Percentiles rank a stretch among this genome's conserved stretches.
These are phyloP conservation scores for Nomada ferruginata DNA, from an alignment of 2,888 invertebrate genomes.

Conservation along the genomic window DNA sequence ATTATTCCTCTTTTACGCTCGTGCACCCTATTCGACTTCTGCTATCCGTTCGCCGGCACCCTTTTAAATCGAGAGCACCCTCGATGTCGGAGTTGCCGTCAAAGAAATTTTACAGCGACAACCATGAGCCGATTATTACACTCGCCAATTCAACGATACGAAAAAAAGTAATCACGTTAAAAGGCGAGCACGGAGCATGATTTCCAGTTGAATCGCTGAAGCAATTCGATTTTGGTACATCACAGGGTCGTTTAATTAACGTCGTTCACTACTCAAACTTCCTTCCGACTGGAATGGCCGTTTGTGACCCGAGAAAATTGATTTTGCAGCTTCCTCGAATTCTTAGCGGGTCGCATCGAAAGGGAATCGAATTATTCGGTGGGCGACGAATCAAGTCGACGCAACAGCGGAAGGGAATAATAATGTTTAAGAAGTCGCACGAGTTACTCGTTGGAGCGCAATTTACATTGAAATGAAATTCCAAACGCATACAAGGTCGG, in stretches of 20 bases:
- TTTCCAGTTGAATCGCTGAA: not conserved
- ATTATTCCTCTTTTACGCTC: too few relatives aligned
- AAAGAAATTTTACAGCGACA: constrained; percentile 1
- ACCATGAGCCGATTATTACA: not conserved
- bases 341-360: not conserved
- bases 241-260: constrained; percentile 22
- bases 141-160: not conserved
- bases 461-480: not conserved
- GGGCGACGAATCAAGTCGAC: not conserved
- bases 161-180: not conserved
- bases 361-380: constrained; percentile 6
- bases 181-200: not conserved
- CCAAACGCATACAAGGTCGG: not conserved
- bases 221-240: not conserved
- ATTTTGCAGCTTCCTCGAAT: not conserved
- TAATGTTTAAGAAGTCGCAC: not conserved
- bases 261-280: not conserved
- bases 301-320: constrained; percentile 1
- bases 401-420: not conserved
- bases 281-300: not conserved
- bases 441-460: not conserved
- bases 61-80: not conserved
- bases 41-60: too few relatives aligned
- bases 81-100: not conserved
- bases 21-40: not conserved